A percentile compares a stretch with the other conserved stretches of the same genome.
Conservation (phyloP, 2,797 vertebrate genomes). For the Jordanella pulchra region DNA sequence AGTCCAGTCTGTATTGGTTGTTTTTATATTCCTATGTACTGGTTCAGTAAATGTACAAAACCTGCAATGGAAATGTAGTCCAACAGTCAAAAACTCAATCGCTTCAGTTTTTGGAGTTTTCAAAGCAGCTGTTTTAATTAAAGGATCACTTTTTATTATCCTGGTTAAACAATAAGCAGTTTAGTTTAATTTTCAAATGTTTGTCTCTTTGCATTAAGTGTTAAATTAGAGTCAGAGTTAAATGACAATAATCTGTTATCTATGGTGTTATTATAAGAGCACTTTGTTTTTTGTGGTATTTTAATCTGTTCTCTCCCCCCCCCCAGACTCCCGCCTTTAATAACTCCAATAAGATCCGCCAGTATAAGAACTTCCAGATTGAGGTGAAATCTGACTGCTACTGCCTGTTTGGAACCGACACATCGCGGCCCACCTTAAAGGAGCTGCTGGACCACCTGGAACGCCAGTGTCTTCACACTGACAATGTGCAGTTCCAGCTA, state of each 20-base stretch:
- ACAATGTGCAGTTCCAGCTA: constrained; percentile 91
- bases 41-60: no score
- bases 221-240: background rate
- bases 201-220: background rate
- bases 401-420: constrained; percentile 86
- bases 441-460: constrained; percentile 92
- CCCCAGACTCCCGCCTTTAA: constrained; percentile 54
- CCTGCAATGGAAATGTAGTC: no score
- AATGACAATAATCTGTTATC: background rate
- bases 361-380: constrained; percentile 98
- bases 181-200: no score
- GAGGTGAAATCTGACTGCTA: constrained; percentile 82
- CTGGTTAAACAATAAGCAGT: no score
- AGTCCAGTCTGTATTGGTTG: no score
- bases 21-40: no score
- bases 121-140: no score
- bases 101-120: no score
- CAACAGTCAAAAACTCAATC: no score
- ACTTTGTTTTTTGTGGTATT: background rate
- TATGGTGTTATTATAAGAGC: background rate
- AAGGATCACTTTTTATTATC: no score
- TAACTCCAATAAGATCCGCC: constrained; percentile 63
- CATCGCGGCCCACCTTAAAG: constrained; percentile 78
- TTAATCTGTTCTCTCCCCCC: background rate
- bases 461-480: constrained; percentile 90